Conservation (phyloP, 2,888 invertebrate genomes). For the Tetropium fuscum region DNA sequence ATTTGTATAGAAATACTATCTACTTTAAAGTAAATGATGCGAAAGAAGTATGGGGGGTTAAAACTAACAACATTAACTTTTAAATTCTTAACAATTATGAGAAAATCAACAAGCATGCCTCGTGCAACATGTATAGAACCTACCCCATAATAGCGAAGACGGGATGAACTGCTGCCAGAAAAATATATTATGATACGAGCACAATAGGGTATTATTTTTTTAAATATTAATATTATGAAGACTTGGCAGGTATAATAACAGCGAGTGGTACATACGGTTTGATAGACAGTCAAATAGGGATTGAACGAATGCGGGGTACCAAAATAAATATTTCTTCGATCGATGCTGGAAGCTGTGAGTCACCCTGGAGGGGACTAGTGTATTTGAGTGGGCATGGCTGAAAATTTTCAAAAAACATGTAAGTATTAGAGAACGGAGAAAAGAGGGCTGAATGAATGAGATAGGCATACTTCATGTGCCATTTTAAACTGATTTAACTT, state of each 20-base stretch:
- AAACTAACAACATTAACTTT: conserved; percentile 24
- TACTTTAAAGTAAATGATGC: conserved; percentile 33
- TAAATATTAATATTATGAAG: conserved; percentile 44
- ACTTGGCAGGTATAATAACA: conserved; percentile 48
- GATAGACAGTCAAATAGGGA: conserved; percentile 57
- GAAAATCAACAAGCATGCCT: conserved; percentile 20
- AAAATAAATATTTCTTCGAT: conserved; percentile 52
- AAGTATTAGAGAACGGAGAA: not conserved
- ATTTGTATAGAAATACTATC: conserved; percentile 32
- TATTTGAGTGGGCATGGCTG: conserved; percentile 23
- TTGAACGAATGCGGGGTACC: conserved; percentile 45
- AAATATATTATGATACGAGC: conserved; percentile 42
- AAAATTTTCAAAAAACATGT: conserved; percentile 13
- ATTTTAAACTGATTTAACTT: too few species aligned
- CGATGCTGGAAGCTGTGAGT: conserved; percentile 44
- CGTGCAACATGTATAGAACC: conserved; percentile 42
- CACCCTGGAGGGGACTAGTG: conserved; percentile 44
- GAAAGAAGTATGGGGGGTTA: conserved; percentile 30
- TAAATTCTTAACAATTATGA: conserved; percentile 20
- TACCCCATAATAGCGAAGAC: conserved; percentile 47
- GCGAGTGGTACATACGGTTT: conserved; percentile 40
- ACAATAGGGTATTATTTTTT: conserved; percentile 45
- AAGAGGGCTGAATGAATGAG: not conserved
- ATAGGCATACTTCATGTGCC: too few species aligned
- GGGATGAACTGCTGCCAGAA: conserved; percentile 16